A percentile compares a stretch with the other conserved stretches of the same genome.
Evolutionary conservation across 2,797 vertebrate species (phyloP).

Genomic region (Apodemus agrarius): DNA sequence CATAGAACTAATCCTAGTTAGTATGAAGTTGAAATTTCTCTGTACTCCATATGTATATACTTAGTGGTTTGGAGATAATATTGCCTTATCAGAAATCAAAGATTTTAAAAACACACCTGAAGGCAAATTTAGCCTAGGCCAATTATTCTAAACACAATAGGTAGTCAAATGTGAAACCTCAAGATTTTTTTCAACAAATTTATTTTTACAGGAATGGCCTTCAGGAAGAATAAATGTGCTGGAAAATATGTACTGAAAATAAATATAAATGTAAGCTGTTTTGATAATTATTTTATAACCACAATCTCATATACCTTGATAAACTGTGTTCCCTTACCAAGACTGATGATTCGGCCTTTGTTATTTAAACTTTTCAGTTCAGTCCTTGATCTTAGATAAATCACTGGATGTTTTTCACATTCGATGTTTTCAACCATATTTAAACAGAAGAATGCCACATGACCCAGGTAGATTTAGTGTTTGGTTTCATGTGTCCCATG

Average conservation of each 20-base stretch:
- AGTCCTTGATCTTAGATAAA: not conserved
- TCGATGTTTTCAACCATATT: not conserved
- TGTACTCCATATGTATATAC: constrained; percentile 11
- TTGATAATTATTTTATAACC: not conserved
- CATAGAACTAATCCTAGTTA: constrained; percentile 62
- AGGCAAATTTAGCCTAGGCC: constrained; percentile 32
- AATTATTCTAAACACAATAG: not conserved
- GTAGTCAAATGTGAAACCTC: not conserved
- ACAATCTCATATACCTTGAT: no score
- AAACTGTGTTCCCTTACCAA: not conserved
- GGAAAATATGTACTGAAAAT: not conserved
- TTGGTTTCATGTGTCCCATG: not conserved
- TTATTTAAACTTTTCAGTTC: not conserved
- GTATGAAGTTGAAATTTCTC: constrained; percentile 56
- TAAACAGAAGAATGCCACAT: not conserved
- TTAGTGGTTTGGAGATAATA: constrained; percentile 25
- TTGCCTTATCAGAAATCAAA: constrained; percentile 55
- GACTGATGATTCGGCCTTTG: not conserved
- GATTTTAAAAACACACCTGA: constrained; percentile 34
- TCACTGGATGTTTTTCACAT: not conserved
- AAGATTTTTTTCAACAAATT: not conserved
- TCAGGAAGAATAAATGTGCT: not conserved
- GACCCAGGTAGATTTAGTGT: not conserved
- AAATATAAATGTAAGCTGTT: not conserved
- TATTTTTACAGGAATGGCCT: not conserved